A percentile compares a stretch with the other conserved stretches of the same genome.
These are phyloP conservation scores for Zosterops hypoxanthus DNA, from an alignment of 2,113 vertebrate species.

Conservation along the genomic window DNA sequence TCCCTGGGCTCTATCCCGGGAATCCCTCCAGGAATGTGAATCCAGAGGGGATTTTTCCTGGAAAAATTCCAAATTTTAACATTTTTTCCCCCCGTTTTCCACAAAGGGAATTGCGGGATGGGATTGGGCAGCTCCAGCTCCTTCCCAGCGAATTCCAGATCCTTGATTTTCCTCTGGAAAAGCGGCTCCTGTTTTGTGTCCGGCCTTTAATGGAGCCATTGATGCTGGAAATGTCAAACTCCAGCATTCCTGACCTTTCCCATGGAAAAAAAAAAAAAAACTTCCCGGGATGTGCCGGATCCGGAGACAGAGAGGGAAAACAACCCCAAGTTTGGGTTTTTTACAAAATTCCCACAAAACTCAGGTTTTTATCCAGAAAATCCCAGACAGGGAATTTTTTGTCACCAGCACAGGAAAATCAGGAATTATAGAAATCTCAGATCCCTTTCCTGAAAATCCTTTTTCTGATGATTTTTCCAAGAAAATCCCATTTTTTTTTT, in stretches of 20 bases:
- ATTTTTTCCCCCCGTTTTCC: rapidly evolving
- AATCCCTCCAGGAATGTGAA: not conserved
- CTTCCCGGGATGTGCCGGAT: not conserved
- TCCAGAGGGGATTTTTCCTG: not conserved
- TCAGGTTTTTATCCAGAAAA: not conserved
- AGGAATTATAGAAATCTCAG: not conserved
- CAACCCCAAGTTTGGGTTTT: not conserved
- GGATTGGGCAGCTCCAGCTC: not conserved
- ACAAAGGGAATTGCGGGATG: rapidly evolving
- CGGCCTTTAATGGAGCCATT: not conserved
- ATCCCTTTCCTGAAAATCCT: not conserved
- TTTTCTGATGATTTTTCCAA: not conserved
- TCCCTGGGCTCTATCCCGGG: not conserved
- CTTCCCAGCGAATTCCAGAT: not conserved
- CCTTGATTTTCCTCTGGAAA: not conserved
- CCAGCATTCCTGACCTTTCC: not conserved
- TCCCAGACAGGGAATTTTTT: not conserved
- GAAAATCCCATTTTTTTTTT: not conserved
- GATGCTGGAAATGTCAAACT: not conserved
- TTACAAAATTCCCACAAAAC: not conserved
- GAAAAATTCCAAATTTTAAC: not conserved
- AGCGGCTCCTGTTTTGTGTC: not conserved
- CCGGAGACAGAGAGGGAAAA: not conserved
- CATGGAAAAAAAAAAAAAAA: constrained; percentile 2
- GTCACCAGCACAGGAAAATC: not conserved